Evolutionary conservation across 1,140 invertebrate species (phyloP).

Genomic region (Caenorhabditis briggsae): DNA sequence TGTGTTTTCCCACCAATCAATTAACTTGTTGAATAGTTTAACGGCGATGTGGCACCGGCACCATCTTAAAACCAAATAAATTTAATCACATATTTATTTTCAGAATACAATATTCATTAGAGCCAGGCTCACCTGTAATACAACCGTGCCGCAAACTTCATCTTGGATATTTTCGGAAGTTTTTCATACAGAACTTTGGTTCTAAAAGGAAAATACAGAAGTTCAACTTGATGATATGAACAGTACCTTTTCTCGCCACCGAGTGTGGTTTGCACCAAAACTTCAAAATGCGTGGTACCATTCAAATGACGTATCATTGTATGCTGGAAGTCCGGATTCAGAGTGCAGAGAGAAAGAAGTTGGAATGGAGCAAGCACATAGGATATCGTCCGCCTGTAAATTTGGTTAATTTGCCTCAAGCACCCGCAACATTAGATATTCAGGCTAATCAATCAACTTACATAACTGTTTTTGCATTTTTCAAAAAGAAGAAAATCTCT

Average conservation of each 20-base stretch:
- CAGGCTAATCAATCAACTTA: background rate
- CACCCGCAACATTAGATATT: too few species aligned
- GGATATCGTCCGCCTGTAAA: background rate
- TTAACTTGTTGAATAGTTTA: background rate
- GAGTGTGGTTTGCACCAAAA: background rate
- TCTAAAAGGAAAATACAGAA: background rate
- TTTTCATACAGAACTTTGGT: slow-evolving; percentile 6
- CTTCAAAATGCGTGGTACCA: background rate
- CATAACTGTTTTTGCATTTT: slow-evolving; percentile 6
- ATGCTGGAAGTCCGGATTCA: slow-evolving; percentile 17
- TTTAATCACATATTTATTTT: too few species aligned
- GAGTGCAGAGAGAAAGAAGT: slow-evolving; percentile 2
- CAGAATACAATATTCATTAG: too few species aligned
- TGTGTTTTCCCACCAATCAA: background rate
- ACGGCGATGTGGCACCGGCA: slow-evolving; percentile 1
- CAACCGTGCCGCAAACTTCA: background rate
- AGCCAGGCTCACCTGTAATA: slow-evolving; percentile 24
- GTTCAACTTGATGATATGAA: background rate
- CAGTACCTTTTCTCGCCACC: slow-evolving; percentile 8
- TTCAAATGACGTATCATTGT: background rate
- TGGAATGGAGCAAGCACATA: slow-evolving; percentile 2
- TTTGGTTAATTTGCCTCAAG: too few species aligned
- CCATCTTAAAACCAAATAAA: background rate
- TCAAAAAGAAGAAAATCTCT: slow-evolving; percentile 6
- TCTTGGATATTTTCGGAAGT: background rate